These are phyloP conservation scores for Lissocephala sabroskyi DNA, from an alignment of 2,888 invertebrate species.

Conservation along the genomic window DNA sequence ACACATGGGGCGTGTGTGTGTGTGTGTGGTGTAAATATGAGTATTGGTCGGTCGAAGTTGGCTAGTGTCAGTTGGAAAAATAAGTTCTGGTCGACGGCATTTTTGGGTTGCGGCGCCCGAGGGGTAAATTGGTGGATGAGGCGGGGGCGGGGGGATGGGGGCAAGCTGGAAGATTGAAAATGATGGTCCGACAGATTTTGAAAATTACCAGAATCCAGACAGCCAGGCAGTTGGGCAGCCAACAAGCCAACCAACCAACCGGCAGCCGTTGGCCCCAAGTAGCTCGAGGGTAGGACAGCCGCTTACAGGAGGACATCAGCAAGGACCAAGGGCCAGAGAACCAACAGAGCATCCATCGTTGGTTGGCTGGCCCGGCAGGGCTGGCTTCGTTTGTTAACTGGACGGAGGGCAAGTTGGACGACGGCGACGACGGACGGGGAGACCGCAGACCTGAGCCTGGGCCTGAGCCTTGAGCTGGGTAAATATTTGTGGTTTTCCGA, in stretches of 20 bases:
- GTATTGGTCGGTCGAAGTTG: constrained; percentile 61
- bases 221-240: constrained; percentile 15
- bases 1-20: constrained; percentile 18
- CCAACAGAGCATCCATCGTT: not conserved
- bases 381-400: constrained; percentile 1
- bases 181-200: constrained; percentile 62
- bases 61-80: constrained; percentile 66
- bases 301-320: not conserved
- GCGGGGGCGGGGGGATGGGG: constrained; percentile 12
- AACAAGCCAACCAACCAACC: constrained; percentile 22
- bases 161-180: constrained; percentile 46
- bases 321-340: not conserved
- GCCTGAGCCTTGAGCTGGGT: constrained; percentile 66
- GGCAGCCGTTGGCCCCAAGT: constrained; percentile 12
- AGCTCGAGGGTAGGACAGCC: constrained; percentile 19
- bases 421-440: constrained; percentile 44
- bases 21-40: constrained; percentile 58
- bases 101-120: constrained; percentile 25
- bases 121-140: not conserved
- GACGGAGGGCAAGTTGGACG: constrained; percentile 12
- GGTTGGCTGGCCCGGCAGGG: not conserved
- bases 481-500: constrained; percentile 71
- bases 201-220: constrained; percentile 43
- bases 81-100: constrained; percentile 57
- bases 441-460: constrained; percentile 49